Percentiles rank a stretch among this genome's conserved stretches.
Conservation (phyloP, 2,888 invertebrate species). For the Philonicus albiceps region DNA sequence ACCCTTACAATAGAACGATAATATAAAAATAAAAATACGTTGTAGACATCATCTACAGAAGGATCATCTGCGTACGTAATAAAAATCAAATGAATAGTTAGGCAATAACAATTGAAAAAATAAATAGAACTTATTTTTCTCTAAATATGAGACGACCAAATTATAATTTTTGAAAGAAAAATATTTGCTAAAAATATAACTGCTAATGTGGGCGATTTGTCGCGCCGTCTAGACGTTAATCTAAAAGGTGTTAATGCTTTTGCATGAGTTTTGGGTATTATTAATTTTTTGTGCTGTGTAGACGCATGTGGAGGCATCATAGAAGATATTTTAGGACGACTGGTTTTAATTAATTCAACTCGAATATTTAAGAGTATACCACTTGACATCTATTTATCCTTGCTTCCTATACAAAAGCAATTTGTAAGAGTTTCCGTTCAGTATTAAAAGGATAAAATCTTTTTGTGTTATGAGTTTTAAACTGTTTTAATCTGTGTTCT, state of each 20-base stretch:
- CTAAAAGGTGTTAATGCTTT: neutral
- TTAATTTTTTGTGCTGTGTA: neutral
- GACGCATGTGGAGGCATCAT: too few species aligned
- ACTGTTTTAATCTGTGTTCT: too few species aligned
- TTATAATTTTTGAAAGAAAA: neutral
- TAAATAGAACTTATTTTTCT: neutral
- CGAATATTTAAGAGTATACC: too few species aligned
- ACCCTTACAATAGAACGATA: neutral
- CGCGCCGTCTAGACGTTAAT: neutral
- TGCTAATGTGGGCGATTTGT: neutral
- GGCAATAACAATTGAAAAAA: neutral
- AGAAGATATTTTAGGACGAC: too few species aligned
- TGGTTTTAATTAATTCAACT: too few species aligned
- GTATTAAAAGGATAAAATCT: too few species aligned
- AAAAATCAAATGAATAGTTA: neutral
- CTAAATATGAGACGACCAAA: neutral
- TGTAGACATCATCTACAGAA: neutral
- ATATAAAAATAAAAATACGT: neutral
- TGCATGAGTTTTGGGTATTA: neutral
- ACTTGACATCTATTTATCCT: too few species aligned
- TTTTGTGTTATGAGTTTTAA: too few species aligned
- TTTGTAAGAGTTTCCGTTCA: too few species aligned
- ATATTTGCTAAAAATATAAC: neutral
- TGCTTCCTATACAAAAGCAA: too few species aligned
- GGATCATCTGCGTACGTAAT: neutral